Conservation (phyloP, 2,113 vertebrate species). For the Ciconia boyciana region DNA sequence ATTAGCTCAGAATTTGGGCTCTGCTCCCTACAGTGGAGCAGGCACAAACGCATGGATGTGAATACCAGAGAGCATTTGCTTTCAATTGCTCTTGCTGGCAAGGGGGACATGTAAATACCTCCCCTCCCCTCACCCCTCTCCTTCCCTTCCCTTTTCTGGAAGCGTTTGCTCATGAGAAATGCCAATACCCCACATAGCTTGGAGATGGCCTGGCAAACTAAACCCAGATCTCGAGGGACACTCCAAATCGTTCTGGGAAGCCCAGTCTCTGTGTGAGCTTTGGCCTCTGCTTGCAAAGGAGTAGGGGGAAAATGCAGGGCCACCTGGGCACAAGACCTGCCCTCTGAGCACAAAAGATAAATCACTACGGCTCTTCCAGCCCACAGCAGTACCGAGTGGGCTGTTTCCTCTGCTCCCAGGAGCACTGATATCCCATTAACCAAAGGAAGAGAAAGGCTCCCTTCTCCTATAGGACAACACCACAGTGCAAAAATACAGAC, state of each 20-base stretch:
- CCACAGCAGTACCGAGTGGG: not conserved
- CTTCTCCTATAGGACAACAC: not conserved
- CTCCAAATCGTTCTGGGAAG: not conserved
- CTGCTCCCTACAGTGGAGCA: not conserved
- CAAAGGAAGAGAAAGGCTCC: not conserved
- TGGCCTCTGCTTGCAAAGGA: not conserved
- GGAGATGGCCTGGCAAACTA: not conserved
- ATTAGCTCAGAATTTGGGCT: not conserved
- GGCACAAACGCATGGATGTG: not conserved
- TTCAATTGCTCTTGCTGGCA: slow-evolving; percentile 15
- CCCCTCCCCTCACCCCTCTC: not conserved
- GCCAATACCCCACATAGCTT: not conserved
- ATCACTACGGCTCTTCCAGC: not conserved
- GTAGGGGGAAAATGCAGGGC: not conserved
- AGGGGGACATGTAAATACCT: not conserved
- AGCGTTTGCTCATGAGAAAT: not conserved
- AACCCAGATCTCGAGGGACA: not conserved
- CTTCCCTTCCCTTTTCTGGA: not conserved
- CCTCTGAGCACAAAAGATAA: not conserved
- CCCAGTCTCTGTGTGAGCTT: not conserved
- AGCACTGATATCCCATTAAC: not conserved
- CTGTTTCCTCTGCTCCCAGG: not conserved
- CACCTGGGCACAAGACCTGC: not conserved
- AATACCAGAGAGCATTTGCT: slow-evolving; percentile 20
- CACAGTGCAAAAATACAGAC: not conserved